A percentile compares a stretch with the other conserved stretches of the same genome.
Evolutionary conservation across 2,113 vertebrate genomes (phyloP).

Genomic region (Thamnophis sirtalis): DNA sequence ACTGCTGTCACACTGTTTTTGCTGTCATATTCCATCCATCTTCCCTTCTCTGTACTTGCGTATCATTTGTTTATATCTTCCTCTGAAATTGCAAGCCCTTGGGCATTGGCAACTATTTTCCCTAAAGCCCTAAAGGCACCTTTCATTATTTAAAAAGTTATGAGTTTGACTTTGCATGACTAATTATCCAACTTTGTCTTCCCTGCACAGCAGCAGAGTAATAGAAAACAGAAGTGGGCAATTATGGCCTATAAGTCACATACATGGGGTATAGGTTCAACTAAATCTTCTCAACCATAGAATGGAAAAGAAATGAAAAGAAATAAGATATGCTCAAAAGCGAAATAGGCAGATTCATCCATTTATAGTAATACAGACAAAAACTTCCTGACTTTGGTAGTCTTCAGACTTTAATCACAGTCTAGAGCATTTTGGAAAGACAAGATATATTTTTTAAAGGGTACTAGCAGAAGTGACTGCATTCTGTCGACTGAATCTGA

Average conservation of each 20-base stretch:
- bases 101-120: background rate
- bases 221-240: background rate
- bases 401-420: background rate
- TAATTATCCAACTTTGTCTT: background rate
- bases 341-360: background rate
- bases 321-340: too few species aligned
- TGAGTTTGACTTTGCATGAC: constrained; percentile 14
- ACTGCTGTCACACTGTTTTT: constrained; percentile 12
- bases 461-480: background rate
- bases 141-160: constrained; percentile 11
- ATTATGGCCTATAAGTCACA: background rate
- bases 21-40: constrained; percentile 6
- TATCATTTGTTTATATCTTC: constrained; percentile 15
- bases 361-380: background rate
- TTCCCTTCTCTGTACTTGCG: background rate
- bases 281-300: background rate
- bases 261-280: background rate
- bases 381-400: background rate
- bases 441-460: background rate
- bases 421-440: background rate
- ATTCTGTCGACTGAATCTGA: background rate
- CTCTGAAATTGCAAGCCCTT: background rate
- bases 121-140: background rate
- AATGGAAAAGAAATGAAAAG: background rate
- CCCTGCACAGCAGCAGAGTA: background rate